Conservation (phyloP, 2,113 vertebrate species). For the Equus quagga region DNA sequence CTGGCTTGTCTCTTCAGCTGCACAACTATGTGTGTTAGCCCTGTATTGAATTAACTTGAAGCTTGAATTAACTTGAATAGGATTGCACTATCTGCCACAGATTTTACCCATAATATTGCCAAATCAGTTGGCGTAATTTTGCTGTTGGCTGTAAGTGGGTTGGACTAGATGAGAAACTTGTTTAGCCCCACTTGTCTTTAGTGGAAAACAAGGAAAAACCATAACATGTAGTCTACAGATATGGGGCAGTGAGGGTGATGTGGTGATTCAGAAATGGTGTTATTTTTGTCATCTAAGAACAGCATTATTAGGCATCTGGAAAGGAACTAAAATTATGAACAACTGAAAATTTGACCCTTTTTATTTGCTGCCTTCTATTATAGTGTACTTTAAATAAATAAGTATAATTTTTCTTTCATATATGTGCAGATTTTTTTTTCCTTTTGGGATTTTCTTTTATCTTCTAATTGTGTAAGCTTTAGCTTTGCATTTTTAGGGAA, state of each 20-base stretch:
- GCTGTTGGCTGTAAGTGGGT: not conserved
- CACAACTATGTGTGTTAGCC: not conserved
- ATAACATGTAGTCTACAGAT: not conserved
- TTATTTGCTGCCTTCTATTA: not conserved
- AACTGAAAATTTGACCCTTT: conserved; percentile 42
- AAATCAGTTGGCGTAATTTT: not conserved
- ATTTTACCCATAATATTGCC: not conserved
- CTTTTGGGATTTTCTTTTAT: not conserved
- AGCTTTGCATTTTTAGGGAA: conserved; percentile 42
- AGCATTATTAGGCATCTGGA: not conserved
- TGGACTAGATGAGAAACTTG: not conserved
- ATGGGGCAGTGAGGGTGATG: not conserved
- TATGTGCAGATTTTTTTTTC: not conserved
- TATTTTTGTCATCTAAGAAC: conserved; percentile 5
- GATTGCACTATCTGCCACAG: not conserved
- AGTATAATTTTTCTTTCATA: not conserved
- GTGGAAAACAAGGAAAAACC: not conserved
- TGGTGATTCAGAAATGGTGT: not conserved
- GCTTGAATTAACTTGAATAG: not conserved
- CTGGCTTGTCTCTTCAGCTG: not conserved
- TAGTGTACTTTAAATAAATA: not conserved
- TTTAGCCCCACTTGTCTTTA: not conserved
- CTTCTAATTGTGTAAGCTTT: not conserved
- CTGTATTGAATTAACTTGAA: not conserved
- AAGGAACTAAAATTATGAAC: not conserved